These are phyloP conservation scores for Nannospalax galili DNA, from an alignment of 2,113 vertebrate species.

Conservation along the genomic window DNA sequence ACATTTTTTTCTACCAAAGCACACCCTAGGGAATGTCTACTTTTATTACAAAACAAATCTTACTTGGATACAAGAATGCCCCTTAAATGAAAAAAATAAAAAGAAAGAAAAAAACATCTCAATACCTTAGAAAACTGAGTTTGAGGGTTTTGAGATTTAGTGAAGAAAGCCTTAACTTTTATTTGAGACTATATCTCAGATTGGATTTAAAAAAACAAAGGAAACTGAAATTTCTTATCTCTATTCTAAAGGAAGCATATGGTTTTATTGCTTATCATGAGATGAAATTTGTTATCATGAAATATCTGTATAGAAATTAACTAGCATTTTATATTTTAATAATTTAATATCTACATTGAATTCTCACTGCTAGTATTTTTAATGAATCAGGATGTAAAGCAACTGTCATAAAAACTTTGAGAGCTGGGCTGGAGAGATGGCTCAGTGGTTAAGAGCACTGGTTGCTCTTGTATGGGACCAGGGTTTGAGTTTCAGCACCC, in stretches of 20 bases:
- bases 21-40: background rate
- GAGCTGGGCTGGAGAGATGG: too few species aligned
- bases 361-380: background rate
- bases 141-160: too few species aligned
- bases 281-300: too few species aligned
- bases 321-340: background rate
- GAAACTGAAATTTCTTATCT: background rate
- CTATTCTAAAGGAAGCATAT: background rate
- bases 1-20: background rate
- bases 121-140: background rate
- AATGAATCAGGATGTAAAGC: background rate
- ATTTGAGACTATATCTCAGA: background rate
- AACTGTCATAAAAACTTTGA: too few species aligned
- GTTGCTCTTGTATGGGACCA: too few species aligned
- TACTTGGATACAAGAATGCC: background rate
- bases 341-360: background rate
- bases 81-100: too few species aligned
- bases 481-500: too few species aligned
- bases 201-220: background rate
- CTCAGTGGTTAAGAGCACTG: too few species aligned
- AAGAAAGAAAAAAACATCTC: background rate
- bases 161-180: background rate
- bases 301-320: too few species aligned
- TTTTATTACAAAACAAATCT: background rate
- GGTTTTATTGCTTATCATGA: background rate